phyloP scores from a whole-genome alignment of 2,797 vertebrate genomes.

The Pterois miles region DNA sequence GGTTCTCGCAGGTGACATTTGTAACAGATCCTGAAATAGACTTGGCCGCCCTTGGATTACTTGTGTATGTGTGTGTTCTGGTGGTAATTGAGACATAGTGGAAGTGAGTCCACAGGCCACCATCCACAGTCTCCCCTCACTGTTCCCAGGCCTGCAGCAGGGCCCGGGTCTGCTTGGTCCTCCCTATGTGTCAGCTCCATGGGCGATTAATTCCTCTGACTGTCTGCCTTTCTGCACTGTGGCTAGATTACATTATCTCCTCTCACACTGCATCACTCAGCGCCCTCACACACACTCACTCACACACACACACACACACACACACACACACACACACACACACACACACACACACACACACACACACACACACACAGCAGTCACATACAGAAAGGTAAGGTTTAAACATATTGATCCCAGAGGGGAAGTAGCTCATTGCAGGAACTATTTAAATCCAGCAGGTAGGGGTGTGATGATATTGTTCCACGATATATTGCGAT shows the following conservation, averaged over 20 bases:
- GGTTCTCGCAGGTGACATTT: slow-evolving; percentile 44
- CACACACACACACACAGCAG: slow-evolving; percentile 14
- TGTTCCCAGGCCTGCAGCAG: not conserved
- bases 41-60: slow-evolving; percentile 26
- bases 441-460: slow-evolving; percentile 1
- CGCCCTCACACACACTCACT: too few relatives aligned
- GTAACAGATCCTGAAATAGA: slow-evolving; percentile 47
- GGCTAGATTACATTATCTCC: slow-evolving; percentile 32
- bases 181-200: slow-evolving; percentile 18
- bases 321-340: slow-evolving; percentile 9
- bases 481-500: too few relatives aligned
- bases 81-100: slow-evolving; percentile 41
- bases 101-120: slow-evolving; percentile 28
- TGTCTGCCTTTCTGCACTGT: slow-evolving; percentile 27
- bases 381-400: slow-evolving; percentile 15
- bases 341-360: slow-evolving; percentile 11
- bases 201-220: slow-evolving; percentile 37
- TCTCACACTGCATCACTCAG: slow-evolving; percentile 4
- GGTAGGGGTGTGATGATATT: too few relatives aligned
- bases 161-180: slow-evolving; percentile 10
- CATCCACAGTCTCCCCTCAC: slow-evolving; percentile 9
- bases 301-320: slow-evolving; percentile 16
- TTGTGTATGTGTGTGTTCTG: not conserved
- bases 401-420: slow-evolving; percentile 24
- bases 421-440: slow-evolving; percentile 4